Conservation (phyloP, 1,140 invertebrate species). For the Cydia splendana region DNA sequence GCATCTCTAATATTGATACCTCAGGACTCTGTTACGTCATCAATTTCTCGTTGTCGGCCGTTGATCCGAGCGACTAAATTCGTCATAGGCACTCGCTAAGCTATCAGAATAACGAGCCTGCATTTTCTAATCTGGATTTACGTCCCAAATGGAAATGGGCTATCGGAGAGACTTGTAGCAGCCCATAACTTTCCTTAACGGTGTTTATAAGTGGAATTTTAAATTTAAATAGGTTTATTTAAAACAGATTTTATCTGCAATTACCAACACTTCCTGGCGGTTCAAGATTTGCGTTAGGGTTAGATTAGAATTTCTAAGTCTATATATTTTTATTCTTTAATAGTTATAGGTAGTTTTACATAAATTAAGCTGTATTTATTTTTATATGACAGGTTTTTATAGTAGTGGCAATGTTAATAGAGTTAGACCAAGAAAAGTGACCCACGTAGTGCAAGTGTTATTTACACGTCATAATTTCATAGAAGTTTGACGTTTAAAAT, state of each 20-base stretch:
- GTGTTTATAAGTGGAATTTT: conserved; percentile 17
- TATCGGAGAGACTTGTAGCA: conserved; percentile 15
- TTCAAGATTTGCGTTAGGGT: not conserved
- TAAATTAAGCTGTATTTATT: no score
- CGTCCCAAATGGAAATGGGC: conserved; percentile 12
- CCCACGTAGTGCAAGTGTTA: no score
- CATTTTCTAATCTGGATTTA: conserved; percentile 17
- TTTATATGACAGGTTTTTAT: no score
- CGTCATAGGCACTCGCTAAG: not conserved
- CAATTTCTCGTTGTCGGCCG: no score
- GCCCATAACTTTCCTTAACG: conserved; percentile 10
- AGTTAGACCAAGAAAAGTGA: no score
- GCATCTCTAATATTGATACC: no score
- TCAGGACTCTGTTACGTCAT: no score
- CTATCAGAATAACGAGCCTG: not conserved
- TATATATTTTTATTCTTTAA: not conserved
- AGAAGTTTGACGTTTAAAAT: no score
- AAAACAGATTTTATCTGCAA: conserved; percentile 15
- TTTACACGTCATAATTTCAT: no score
- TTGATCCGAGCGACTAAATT: no score
- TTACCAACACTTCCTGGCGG: not conserved
- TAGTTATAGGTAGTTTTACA: no score
- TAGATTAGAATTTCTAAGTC: not conserved
- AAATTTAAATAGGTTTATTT: conserved; percentile 22
- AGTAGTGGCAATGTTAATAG: no score